Evolutionary conservation across 2,888 invertebrate species (phyloP).

Genomic region (Andrena minutula): DNA sequence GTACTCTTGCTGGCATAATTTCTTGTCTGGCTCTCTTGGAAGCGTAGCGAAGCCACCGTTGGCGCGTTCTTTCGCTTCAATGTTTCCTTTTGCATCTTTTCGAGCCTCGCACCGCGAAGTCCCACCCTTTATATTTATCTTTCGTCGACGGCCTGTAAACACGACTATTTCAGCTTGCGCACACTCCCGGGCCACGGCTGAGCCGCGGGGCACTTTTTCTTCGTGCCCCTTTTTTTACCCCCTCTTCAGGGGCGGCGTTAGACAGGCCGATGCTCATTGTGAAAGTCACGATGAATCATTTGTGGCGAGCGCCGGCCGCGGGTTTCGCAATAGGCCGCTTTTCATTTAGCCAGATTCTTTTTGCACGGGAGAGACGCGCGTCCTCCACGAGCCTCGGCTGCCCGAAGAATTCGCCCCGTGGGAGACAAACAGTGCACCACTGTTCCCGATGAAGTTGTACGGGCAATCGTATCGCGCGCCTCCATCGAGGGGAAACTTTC

Average conservation of each 20-base stretch:
- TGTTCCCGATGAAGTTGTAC: constrained; percentile 38
- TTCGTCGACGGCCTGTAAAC: constrained; percentile 67
- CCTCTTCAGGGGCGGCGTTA: not conserved
- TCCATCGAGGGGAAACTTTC: constrained; percentile 4
- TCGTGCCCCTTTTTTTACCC: not conserved
- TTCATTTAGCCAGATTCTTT: constrained; percentile 24
- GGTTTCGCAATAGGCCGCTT: constrained; percentile 42
- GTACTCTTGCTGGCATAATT: constrained; percentile 34
- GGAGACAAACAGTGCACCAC: constrained; percentile 30
- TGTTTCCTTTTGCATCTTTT: constrained; percentile 46
- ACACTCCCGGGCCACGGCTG: constrained; percentile 3
- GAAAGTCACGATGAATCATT: constrained; percentile 65
- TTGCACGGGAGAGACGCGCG: constrained; percentile 18
- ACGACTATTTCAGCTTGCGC: constrained; percentile 57
- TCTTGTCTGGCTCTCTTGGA: not conserved
- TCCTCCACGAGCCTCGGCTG: not conserved
- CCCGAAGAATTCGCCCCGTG: constrained; percentile 6
- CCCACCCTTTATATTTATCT: constrained; percentile 71
- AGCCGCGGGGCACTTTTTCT: constrained; percentile 25
- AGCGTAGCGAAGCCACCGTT: not conserved
- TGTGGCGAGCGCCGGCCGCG: constrained; percentile 12
- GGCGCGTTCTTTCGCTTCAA: constrained; percentile 26
- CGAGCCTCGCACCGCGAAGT: not conserved
- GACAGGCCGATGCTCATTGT: constrained; percentile 42
- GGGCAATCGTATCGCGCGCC: constrained; percentile 19